Base-by-base conservation (phyloP, 2,888 invertebrate genomes). In the Andrena bucephala region DNA sequence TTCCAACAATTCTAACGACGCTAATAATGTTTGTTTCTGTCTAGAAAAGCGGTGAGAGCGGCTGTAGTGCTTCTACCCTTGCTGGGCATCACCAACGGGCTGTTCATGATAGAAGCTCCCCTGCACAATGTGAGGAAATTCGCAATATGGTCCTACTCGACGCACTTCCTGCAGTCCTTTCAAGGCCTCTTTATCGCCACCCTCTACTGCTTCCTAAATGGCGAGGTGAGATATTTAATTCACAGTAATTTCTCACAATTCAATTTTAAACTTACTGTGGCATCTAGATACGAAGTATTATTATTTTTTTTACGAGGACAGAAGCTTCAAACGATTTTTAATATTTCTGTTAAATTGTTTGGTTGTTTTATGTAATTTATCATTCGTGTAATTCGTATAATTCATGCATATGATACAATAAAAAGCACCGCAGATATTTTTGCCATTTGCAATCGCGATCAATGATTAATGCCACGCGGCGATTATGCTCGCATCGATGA, bases 111-210 rank as follows among this genome's bases (percentile, higher is more conserved):
- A 36, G 96, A 96, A 77, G 96, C 96, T 0, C 96, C 97, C 0
- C 92, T 97, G 69, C 95, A 96, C 71, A 95, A 96, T 3, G 95
- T 96, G 0, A 96, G 96, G 95, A 95, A 96, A 85, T 98, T 98
- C 85, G 97, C 96, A 0, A 86, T 97, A 0, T 98, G 98, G 98
- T 96, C 97, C 2, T 98, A 97, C 93, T 94, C 95, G 16, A 96
- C 97, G 0, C 96, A 98, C 92, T 97, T 97, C 91, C 94, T 98
- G 66, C 96, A 96, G n/a, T 97, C 98, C 0, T 98, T 97, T 92
- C 97, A 98, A 94, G 98, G 98, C 48, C 96, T 97, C 87, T 97
- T 98, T 92, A 96, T 98, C 66, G 96, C 97, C 0, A 95, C 96
- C 10, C 95, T 98, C 65, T 98, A 98, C 93, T 98, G 98, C 92